Evolutionary conservation across 2,888 invertebrate genomes (phyloP), one percentile per base, ranked within the genome.

Genomic region (Toxonevra muliebris): DNA sequence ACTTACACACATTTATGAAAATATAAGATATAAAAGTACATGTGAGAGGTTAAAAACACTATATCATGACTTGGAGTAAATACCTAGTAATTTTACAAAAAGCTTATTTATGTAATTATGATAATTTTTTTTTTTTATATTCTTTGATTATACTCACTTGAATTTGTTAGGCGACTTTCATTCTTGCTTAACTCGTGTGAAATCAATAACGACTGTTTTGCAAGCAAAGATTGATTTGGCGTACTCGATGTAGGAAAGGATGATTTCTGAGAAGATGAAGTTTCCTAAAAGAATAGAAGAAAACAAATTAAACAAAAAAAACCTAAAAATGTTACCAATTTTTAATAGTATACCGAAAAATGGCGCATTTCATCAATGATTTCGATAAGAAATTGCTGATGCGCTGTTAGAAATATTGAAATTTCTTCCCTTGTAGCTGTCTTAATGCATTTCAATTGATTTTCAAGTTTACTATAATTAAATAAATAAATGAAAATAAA

Each of bases 291-390:
- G 58, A 30, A 30, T 30, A 30, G 30, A 30, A 30, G 7, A 54
- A 54, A 19, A 8, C 9, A 54, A n/a, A 19, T 54, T 54, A 8
- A 54, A 17, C 5, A 17, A 2, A 54, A 54, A 17, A 19, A 54
- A 3, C 3, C 2, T 17, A 2, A 11, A 19, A 52, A 15, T 52
- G 43, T 48, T 55, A 53, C 0, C 11, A 19, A 40, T 13, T 63
- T 67, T 75, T 75, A n/a, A n/a, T n/a, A n/a, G n/a, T n/a, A n/a
- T n/a, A 84, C 84, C 73, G 84, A 77, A 68, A 85, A 78, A 68
- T 76, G 79, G 13, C 83, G 79, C 78, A 85, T 81, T 71, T 85
- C 82, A 68, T 77, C 79, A 59, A 85, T 82, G 48, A 84, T 83
- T 50, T 79, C 79, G 50, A 81, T 74, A 12, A 85, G 68, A 65